These are phyloP conservation scores for Phodopus roborovskii DNA, from an alignment of 2,113 vertebrate genomes.

Conservation along the genomic window DNA sequence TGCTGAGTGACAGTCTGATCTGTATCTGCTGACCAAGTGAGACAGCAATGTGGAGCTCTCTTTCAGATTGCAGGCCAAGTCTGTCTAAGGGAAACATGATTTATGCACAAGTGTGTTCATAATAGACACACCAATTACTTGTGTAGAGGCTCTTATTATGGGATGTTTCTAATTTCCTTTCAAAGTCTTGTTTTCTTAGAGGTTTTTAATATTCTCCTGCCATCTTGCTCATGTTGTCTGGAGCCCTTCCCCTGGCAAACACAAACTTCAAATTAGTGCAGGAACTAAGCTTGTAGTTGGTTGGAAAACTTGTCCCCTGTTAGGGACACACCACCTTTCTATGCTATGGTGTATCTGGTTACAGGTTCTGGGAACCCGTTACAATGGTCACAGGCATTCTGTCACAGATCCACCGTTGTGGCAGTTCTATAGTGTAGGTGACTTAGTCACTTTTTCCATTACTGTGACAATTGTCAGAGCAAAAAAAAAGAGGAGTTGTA, in stretches of 20 bases:
- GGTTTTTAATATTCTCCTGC: background rate
- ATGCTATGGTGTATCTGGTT: background rate
- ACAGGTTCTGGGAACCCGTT: background rate
- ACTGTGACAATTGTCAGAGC: background rate
- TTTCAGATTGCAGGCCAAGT: background rate
- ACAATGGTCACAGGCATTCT: background rate
- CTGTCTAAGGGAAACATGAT: background rate
- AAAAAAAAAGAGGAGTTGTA: background rate
- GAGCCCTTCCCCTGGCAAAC: background rate
- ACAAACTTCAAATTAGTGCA: background rate
- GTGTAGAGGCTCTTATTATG: background rate
- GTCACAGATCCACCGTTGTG: background rate
- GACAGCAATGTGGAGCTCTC: background rate
- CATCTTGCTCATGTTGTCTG: background rate
- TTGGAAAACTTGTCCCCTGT: background rate
- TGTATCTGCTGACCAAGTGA: background rate
- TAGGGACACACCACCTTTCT: background rate
- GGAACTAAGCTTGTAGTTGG: background rate
- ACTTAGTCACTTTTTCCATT: background rate
- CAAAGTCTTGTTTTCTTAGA: background rate
- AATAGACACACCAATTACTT: background rate
- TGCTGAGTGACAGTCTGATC: background rate
- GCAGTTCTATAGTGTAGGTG: fast-evolving
- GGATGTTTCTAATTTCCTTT: background rate
- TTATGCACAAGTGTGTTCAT: background rate